Evolutionary conservation across 2,888 invertebrate genomes (phyloP).

Genomic region (Therioaphis trifolii): DNA sequence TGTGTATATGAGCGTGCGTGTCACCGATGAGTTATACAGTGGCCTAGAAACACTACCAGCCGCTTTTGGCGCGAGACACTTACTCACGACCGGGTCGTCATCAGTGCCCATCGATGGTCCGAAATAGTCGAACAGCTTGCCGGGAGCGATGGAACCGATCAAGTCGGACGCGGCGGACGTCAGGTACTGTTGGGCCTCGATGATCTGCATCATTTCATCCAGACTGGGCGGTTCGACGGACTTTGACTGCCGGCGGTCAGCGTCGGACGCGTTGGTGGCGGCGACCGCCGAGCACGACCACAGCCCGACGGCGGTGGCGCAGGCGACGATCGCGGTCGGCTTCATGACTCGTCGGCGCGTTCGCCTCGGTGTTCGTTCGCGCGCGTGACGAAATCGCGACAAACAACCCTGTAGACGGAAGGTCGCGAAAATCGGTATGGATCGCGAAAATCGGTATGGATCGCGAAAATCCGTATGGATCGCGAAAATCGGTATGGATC

Average conservation of each 20-base stretch:
- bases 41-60: too few species aligned
- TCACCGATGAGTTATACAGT: too few species aligned
- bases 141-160: too few species aligned
- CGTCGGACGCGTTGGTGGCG: neutral
- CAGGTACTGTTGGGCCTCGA: neutral
- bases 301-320: neutral
- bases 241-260: neutral
- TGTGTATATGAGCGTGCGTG: too few species aligned
- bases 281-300: neutral
- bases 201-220: neutral
- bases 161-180: neutral
- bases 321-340: neutral
- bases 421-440: neutral
- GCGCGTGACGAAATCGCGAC: neutral
- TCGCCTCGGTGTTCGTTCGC: neutral
- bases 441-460: neutral
- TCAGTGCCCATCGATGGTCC: neutral
- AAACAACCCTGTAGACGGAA: too few species aligned
- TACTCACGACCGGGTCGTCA: neutral
- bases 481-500: neutral
- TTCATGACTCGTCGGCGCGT: neutral
- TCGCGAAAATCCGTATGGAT: too few species aligned
- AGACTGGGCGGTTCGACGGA: neutral
- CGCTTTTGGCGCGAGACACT: neutral
- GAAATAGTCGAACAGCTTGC: neutral